Evolutionary conservation across 1,140 invertebrate species (phyloP).

Genomic region (Pseudachorutes palmiensis): DNA sequence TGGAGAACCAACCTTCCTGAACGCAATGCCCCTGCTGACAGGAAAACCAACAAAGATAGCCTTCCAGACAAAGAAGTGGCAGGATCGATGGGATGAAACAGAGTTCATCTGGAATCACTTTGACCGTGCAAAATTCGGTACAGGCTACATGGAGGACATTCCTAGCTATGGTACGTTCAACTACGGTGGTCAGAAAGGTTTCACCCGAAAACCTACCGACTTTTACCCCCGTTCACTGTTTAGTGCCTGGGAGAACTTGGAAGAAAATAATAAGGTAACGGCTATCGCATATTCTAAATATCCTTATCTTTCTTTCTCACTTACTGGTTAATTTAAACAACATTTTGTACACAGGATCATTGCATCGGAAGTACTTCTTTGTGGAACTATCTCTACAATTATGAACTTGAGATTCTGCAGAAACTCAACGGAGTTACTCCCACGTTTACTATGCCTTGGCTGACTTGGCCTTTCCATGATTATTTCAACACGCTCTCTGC

Average conservation of each 20-base stretch:
- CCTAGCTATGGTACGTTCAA: slow-evolving; percentile 49
- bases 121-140: slow-evolving; percentile 40
- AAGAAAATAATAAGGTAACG: not conserved
- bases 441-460: slow-evolving; percentile 8
- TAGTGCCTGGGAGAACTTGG: slow-evolving; percentile 39
- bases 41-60: not conserved
- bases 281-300: not conserved
- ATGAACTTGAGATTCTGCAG: slow-evolving; percentile 2
- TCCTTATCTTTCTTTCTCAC: not conserved
- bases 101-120: slow-evolving; percentile 44
- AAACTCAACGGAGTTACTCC: not conserved
- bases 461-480: slow-evolving; percentile 6
- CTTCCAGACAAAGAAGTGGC: not conserved
- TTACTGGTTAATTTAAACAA: not conserved
- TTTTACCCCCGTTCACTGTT: slow-evolving; percentile 69
- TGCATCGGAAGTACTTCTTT: not conserved
- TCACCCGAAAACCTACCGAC: slow-evolving; percentile 66
- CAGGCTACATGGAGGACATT: slow-evolving; percentile 43
- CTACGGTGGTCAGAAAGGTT: slow-evolving; percentile 63
- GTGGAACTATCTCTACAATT: not conserved
- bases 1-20: slow-evolving; percentile 43
- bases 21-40: slow-evolving; percentile 39
- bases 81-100: slow-evolving; percentile 39
- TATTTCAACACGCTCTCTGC: not conserved
- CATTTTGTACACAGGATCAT: not conserved